These are phyloP conservation scores for Hemitrygon akajei DNA, from an alignment of 2,797 vertebrate species.

Conservation along the genomic window DNA sequence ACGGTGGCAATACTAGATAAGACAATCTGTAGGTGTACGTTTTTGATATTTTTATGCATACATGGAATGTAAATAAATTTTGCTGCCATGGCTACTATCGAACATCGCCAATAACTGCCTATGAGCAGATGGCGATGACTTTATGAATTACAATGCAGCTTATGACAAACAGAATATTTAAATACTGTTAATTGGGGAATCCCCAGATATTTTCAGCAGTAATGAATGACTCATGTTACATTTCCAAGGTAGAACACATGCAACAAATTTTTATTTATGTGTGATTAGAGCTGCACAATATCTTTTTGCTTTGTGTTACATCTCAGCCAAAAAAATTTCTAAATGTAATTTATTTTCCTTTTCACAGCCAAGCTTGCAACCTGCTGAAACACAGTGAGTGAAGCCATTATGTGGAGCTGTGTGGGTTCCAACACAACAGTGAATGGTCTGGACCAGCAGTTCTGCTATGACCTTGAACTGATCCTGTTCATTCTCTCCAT, in stretches of 20 bases:
- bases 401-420: slow-evolving; percentile 89
- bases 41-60: not conserved
- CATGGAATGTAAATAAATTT: too few species aligned
- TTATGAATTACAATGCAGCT: too few species aligned
- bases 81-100: too few species aligned
- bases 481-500: slow-evolving; percentile 79
- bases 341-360: slow-evolving; percentile 36
- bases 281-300: not conserved
- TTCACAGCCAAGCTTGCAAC: slow-evolving; percentile 65
- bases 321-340: not conserved
- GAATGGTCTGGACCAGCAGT: slow-evolving; percentile 62
- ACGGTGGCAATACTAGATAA: not conserved
- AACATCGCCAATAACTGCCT: too few species aligned
- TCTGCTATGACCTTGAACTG: slow-evolving; percentile 85
- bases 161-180: too few species aligned
- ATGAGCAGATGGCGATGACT: too few species aligned
- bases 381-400: slow-evolving; percentile 46
- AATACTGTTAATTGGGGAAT: too few species aligned
- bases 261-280: not conserved
- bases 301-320: too few species aligned
- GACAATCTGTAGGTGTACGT: not conserved
- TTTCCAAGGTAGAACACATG: too few species aligned
- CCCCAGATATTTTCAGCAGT: too few species aligned
- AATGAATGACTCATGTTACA: too few species aligned
- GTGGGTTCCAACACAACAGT: slow-evolving; percentile 74